phyloP scores from a whole-genome alignment of 2,888 invertebrate genomes.

The Barypeithes pellucidus region DNA sequence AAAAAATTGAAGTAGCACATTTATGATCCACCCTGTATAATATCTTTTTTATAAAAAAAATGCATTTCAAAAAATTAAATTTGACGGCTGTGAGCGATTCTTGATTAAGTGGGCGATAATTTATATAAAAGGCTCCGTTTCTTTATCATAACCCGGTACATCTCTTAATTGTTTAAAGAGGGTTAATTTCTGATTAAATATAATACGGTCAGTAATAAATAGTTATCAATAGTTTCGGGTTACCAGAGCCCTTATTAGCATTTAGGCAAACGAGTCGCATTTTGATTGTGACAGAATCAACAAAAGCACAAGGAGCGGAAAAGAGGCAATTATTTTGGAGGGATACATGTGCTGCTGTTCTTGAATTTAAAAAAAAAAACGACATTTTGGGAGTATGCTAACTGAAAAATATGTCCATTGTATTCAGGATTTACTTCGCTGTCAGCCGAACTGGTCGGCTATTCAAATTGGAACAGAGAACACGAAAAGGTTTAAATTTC shows the following conservation, averaged over 20 bases:
- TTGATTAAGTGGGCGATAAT: no score
- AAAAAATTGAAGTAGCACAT: no score
- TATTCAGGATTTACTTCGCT: slow-evolving; percentile 65
- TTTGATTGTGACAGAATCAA: slow-evolving; percentile 57
- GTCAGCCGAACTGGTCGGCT: slow-evolving; percentile 55
- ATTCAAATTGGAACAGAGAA: slow-evolving; percentile 55
- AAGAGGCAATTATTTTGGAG: slow-evolving; percentile 66
- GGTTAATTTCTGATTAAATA: slow-evolving; percentile 56
- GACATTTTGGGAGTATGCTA: slow-evolving; percentile 69
- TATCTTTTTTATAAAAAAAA: no score
- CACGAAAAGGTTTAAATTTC: slow-evolving; percentile 55
- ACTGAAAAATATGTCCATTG: slow-evolving; percentile 69
- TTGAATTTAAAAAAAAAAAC: slow-evolving; percentile 52
- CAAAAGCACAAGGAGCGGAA: slow-evolving; percentile 56
- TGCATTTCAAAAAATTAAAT: no score
- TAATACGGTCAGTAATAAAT: slow-evolving; percentile 59
- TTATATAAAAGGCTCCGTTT: no score
- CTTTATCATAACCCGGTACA: no score
- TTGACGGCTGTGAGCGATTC: no score
- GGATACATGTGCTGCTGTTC: slow-evolving; percentile 58
- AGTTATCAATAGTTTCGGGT: slow-evolving; percentile 42
- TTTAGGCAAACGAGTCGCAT: slow-evolving; percentile 64
- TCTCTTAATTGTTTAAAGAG: neutral
- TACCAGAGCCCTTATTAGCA: slow-evolving; percentile 63
- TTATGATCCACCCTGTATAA: no score